phyloP scores from a whole-genome alignment of 2,113 vertebrate genomes.

The Tragulus kanchil region DNA sequence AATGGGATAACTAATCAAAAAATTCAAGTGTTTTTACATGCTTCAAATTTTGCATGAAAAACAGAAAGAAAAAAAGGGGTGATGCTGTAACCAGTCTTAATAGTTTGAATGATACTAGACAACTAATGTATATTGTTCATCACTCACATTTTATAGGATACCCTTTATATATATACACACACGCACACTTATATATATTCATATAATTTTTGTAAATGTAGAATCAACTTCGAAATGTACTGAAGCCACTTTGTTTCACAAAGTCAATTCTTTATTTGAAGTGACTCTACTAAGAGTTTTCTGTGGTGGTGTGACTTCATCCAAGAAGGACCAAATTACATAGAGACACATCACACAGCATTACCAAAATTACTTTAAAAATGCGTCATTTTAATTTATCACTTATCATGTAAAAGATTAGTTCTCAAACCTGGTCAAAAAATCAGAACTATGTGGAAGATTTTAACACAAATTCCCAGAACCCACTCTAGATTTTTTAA shows the following conservation, averaged over 20 bases:
- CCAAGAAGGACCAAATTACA: not conserved
- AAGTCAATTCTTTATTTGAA: constrained; percentile 33
- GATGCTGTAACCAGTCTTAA: not conserved
- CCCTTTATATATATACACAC: not conserved
- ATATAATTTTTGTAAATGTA: not conserved
- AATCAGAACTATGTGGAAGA: constrained; percentile 11
- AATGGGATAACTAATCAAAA: constrained; percentile 46
- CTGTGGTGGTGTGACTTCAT: not conserved
- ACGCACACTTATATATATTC: not conserved
- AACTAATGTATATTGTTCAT: not conserved
- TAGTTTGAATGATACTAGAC: not conserved
- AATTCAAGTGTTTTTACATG: not conserved
- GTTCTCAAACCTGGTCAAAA: not conserved
- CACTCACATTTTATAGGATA: not conserved
- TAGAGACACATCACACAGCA: not conserved
- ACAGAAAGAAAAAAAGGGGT: not conserved
- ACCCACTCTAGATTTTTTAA: constrained; percentile 7
- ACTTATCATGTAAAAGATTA: not conserved
- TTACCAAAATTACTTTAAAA: constrained; percentile 12
- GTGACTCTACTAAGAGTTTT: constrained; percentile 23
- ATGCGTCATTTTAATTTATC: not conserved
- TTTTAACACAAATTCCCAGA: constrained; percentile 14
- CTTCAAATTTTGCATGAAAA: constrained; percentile 45
- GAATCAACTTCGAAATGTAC: constrained; percentile 36
- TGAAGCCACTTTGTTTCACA: not conserved